Evolutionary conservation across 2,888 invertebrate genomes (phyloP).

Genomic region (Fragum whitleyi): DNA sequence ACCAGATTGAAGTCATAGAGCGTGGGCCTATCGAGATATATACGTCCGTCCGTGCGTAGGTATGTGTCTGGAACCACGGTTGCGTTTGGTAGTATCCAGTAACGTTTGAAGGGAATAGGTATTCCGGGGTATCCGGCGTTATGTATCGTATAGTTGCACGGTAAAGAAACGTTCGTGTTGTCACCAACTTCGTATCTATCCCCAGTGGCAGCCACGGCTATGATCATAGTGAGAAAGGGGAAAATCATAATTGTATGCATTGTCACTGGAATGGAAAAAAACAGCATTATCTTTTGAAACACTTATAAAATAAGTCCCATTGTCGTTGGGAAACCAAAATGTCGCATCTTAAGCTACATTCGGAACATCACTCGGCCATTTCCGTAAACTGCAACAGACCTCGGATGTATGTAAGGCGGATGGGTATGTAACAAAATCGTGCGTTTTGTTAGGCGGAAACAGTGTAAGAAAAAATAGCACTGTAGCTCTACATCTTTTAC

Average conservation of each 20-base stretch:
- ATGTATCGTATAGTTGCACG: conserved; percentile 54
- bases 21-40: conserved; percentile 34
- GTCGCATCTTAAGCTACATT: too few species aligned
- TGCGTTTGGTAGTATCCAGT: conserved; percentile 58
- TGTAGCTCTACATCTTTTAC: too few species aligned
- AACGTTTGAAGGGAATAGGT: conserved; percentile 47
- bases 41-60: conserved; percentile 3
- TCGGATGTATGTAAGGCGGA: too few species aligned
- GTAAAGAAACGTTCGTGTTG: conserved; percentile 50
- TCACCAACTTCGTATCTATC: conserved; percentile 57
- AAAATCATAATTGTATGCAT: not conserved
- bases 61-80: conserved; percentile 46
- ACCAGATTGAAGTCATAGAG: conserved; percentile 46
- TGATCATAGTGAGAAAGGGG: not conserved
- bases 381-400: too few species aligned
- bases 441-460: too few species aligned
- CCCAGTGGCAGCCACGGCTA: not conserved
- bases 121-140: conserved; percentile 47
- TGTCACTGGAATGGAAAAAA: not conserved
- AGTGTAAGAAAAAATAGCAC: too few species aligned
- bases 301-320: too few species aligned
- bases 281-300: not conserved
- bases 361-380: too few species aligned
- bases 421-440: too few species aligned
- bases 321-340: too few species aligned